Evolutionary conservation across 1,140 invertebrate genomes (phyloP).

Genomic region (Orussus abietinus): DNA sequence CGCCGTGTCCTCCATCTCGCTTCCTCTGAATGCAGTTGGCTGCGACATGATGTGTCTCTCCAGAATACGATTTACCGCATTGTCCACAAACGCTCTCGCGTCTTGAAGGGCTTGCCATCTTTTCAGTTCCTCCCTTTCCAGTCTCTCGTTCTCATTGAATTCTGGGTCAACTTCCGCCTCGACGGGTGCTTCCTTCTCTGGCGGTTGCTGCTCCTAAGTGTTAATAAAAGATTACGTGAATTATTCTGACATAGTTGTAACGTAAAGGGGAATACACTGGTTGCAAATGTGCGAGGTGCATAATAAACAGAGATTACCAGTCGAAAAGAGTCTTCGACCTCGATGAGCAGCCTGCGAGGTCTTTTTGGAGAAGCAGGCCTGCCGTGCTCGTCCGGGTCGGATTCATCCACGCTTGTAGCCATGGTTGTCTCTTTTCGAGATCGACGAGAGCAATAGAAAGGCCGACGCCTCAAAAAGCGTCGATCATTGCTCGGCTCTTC

Average conservation of each 20-base stretch:
- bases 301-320: slow-evolving; percentile 13
- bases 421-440: slow-evolving; percentile 32
- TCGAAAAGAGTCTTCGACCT: slow-evolving; percentile 13
- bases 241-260: background rate
- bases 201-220: slow-evolving; percentile 19
- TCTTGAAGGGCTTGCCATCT: slow-evolving; percentile 69
- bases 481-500: background rate
- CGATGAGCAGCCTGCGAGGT: slow-evolving; percentile 28
- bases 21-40: slow-evolving; percentile 50
- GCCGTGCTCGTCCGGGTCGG: slow-evolving; percentile 39
- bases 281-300: slow-evolving; percentile 4
- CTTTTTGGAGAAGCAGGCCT: slow-evolving; percentile 37
- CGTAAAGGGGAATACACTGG: background rate
- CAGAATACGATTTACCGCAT: slow-evolving; percentile 66
- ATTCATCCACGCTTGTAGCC: slow-evolving; percentile 48
- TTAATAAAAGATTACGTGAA: slow-evolving; percentile 2
- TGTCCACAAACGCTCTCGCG: slow-evolving; percentile 67
- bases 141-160: slow-evolving; percentile 25
- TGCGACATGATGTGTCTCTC: slow-evolving; percentile 60
- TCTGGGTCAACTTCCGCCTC: background rate
- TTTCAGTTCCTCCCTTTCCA: slow-evolving; percentile 33
- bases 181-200: slow-evolving; percentile 7
- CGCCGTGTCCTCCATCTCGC: slow-evolving; percentile 55
- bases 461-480: background rate
- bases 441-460: background rate